phyloP scores from a whole-genome alignment of 2,888 invertebrate genomes.

The Ormyrus labotus region DNA sequence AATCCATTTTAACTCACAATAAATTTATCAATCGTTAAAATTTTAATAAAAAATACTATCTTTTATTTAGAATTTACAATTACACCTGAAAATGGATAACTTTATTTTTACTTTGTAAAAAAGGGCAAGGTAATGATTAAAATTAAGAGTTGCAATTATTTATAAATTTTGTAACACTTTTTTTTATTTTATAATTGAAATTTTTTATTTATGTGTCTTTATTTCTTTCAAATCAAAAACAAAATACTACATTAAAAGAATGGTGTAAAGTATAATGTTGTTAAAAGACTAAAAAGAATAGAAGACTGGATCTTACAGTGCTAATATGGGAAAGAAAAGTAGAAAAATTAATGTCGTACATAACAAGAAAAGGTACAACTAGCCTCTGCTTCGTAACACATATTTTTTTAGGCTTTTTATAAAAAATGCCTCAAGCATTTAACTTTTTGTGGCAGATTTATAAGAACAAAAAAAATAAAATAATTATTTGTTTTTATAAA shows the following conservation, averaged over 20 bases:
- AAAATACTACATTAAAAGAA: slow-evolving; percentile 34
- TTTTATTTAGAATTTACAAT: neutral
- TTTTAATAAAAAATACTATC: slow-evolving; percentile 62
- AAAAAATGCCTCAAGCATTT: slow-evolving; percentile 1
- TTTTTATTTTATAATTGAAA: slow-evolving; percentile 55
- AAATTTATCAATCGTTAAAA: slow-evolving; percentile 64
- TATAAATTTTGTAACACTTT: too few species aligned
- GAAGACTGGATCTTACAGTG: slow-evolving; percentile 60
- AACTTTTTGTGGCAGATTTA: slow-evolving; percentile 7
- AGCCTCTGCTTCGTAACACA: too few species aligned
- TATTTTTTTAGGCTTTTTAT: slow-evolving; percentile 6
- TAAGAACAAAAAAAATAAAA: slow-evolving; percentile 12
- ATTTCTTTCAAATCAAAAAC: slow-evolving; percentile 55
- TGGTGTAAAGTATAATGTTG: slow-evolving; percentile 26
- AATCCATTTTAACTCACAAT: slow-evolving; percentile 64
- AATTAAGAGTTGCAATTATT: too few species aligned
- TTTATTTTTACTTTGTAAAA: slow-evolving; percentile 3
- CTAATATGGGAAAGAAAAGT: slow-evolving; percentile 58
- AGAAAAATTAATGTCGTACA: slow-evolving; percentile 40
- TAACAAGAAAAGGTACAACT: slow-evolving; percentile 48
- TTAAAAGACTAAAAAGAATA: slow-evolving; percentile 47
- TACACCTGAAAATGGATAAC: neutral
- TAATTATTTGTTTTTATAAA: slow-evolving; percentile 13
- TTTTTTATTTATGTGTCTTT: slow-evolving; percentile 36
- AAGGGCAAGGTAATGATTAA: neutral